phyloP scores from a whole-genome alignment of 2,113 vertebrate genomes.

The Charina bottae region DNA sequence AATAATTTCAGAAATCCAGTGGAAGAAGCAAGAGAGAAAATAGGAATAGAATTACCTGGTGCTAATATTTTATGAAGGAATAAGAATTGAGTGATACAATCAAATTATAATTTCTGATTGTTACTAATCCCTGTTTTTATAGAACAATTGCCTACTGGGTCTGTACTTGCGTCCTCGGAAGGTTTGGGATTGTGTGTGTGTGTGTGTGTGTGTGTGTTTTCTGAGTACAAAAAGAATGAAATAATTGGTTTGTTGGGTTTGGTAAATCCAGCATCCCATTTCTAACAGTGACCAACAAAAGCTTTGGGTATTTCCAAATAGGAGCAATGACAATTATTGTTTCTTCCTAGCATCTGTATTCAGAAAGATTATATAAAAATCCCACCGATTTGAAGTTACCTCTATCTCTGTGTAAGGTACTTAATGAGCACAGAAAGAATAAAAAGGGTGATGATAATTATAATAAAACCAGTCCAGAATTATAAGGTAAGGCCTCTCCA shows the following conservation, averaged over 20 bases:
- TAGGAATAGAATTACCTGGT: neutral
- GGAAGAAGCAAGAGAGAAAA: neutral
- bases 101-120: neutral
- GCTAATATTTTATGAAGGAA: neutral
- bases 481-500: neutral
- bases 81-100: neutral
- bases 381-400: too few species aligned
- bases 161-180: neutral
- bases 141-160: neutral
- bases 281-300: neutral
- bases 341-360: neutral
- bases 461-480: neutral
- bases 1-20: conserved; percentile 42
- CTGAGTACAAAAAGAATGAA: neutral
- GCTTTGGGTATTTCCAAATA: neutral
- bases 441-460: too few species aligned
- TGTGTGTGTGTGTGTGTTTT: neutral
- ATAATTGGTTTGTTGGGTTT: neutral
- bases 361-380: neutral
- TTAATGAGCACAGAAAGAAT: neutral
- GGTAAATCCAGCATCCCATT: neutral
- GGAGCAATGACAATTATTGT: neutral
- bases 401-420: neutral
- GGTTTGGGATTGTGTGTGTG: too few species aligned
- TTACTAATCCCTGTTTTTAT: neutral